Evolutionary conservation across 2,888 invertebrate species (phyloP), one percentile per base, ranked within the genome.

Genomic region (Brachyptera putata): DNA sequence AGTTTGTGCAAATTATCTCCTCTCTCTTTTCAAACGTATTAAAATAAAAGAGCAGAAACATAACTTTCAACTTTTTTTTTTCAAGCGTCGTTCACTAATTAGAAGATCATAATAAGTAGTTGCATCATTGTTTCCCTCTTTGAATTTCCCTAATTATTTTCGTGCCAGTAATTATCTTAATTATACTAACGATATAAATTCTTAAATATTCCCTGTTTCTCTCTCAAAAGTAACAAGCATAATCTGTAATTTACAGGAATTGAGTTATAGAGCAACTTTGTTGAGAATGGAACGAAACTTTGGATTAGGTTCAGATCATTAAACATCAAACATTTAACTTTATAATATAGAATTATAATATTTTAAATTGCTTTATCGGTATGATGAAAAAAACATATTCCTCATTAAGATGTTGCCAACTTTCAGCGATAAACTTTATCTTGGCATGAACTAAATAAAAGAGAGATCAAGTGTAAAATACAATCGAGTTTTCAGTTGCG

Each of bases 341-440:
- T 24, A 22, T n/a, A 24, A 46, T 24, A 46, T 46, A 46, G 46
- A 46, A 46, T 46, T 46, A 46, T 46, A 46, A 24, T 22, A 46
- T 46, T 46, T 46, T 24, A 46, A 46, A 46, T 46, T 46, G 46
- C 46, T 46, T 46, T 18, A 7, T 46, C 24, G 41, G 46, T 46
- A 46, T 46, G 46, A 24, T 46, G 24, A n/a, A n/a, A 56, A 39
- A 26, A 58, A 34, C 58, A 53, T 50, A 50, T 58, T 50, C 58
- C 50, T 39, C 39, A 25, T 58, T 50, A 39, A 50, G 50, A 18
- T 50, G 14, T 25, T 36, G 13, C 41, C 37, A 50, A 58, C 50
- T 58, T 21, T 34, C 39, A 13, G 3, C 58, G 39, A 50, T 50
- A 49, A 39, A 39, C 39, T 58, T 58, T 39, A 58, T 50, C 50